Evolutionary conservation across 2,113 vertebrate species (phyloP), one percentile per base, ranked within the genome.

Genomic region (Hydrolagus affinis): DNA sequence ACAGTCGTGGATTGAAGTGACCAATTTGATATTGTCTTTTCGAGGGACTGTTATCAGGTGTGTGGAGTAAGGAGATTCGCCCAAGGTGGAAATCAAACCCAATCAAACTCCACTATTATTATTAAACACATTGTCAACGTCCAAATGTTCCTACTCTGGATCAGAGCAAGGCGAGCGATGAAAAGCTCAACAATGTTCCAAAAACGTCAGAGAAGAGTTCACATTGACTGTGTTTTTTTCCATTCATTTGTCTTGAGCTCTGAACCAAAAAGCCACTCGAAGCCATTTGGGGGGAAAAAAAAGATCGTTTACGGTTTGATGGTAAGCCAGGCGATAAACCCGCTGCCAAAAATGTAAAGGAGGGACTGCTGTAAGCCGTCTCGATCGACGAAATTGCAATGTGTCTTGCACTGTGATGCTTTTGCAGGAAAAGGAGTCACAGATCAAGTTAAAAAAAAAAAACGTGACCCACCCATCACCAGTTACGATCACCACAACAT

Each of bases 341-440:
- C 30, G 23, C 60, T 83, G 25, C 56, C 60, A 11, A 32, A 83
- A 83, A 80, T 80, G 12, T 62, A 80, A 80, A 83, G 60, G 23
- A 8, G 64, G 66, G 44, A 83, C 59, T 66, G 32, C 60, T 28
- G 4, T 32, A 30, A 62, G 23, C 62, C n/a, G 15, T 62, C 66
- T 66, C 14, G 62, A 66, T 30, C 59, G 73, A 21, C 44, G 73
- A 30, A 75, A 75, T 10, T 44, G 11, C 1, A 66, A 30, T 30
- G 77, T 80, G 60, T 56, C 57, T 78, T 78, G 25, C 30, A 15
- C 19, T 64, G 60, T 64, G n/a, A 80, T 66, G 1, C 19, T 62
- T 66, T 30, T 66, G 77, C 60, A 30, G 23, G 25, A 11, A 19
- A 30, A 28, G 23, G 77, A 30, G 44, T 44, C 44, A 44, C 2